Evolutionary conservation across 2,113 vertebrate genomes (phyloP), one percentile per base, ranked within the genome.

Genomic region (Oplegnathus fasciatus): DNA sequence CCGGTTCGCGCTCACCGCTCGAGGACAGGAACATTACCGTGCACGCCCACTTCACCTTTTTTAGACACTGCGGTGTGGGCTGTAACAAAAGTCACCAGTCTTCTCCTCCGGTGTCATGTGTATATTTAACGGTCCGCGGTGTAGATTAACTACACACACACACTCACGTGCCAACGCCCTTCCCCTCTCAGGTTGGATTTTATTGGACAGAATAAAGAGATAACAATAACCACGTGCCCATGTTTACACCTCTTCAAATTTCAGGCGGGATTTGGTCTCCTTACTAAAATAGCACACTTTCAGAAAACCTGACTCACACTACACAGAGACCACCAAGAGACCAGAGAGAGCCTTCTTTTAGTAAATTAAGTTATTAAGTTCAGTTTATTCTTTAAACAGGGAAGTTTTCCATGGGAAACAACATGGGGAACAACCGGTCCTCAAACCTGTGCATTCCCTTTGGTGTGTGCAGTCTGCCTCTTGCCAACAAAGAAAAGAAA

Each of bases 231-330:
- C 94, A 94, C 91, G 87, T 92, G 94, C 61, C 91, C 60, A 20
- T 94, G 90, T 94, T 94, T 90, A 92, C 90, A 69, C 11, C 6
- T 64, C 73, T 95, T 95, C 92, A 94, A 93, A 94, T 85, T 94
- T 95, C 92, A 83, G 94, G 95, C 95, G 95, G 94, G 95, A 89
- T 86, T 88, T 83, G 0, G 40, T 50, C 42, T 50, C 57, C 65
- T 1, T 24, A 52, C n/a, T 61, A 71, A 58, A 86, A 86, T 2
- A 52, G 13, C 55, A 44, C 22, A 60, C 10, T 66, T 62, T 34
- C 24, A 46, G n/a, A 64, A 48, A 54, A 65, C 5, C 40, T 57
- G 4, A 34, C 7, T 6, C 42, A 18, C 34, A 34, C 1, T 3
- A 6, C 2, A 11, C 2, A 73, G 18, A 73, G 2, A 32, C 24